Conservation (phyloP, 2,888 invertebrate genomes). For the Tipula helvola region DNA sequence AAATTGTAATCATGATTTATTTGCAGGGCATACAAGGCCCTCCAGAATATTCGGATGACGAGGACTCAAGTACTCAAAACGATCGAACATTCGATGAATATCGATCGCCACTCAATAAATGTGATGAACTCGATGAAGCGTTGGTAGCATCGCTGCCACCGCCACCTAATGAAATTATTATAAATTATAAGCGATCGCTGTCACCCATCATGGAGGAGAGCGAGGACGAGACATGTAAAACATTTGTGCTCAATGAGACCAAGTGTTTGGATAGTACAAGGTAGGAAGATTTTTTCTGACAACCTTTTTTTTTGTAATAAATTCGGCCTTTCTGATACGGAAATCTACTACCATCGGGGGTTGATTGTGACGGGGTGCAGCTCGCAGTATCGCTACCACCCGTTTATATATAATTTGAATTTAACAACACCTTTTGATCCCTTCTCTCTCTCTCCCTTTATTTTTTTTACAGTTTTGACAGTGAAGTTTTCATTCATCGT, state of each 20-base stretch:
- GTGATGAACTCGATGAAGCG: constrained; percentile 14
- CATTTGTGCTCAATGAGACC: constrained; percentile 21
- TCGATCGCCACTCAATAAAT: constrained; percentile 17
- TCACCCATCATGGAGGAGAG: constrained; percentile 22
- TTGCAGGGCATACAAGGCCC: constrained; percentile 16
- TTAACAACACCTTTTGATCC: not conserved
- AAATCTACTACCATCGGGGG: not conserved
- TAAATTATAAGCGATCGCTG: constrained; percentile 21
- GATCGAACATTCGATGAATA: constrained; percentile 18
- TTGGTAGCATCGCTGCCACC: constrained; percentile 7
- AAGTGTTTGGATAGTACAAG: constrained; percentile 21
- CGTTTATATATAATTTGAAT: not conserved
- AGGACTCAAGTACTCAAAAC: constrained; percentile 13
- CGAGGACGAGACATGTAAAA: constrained; percentile 21
- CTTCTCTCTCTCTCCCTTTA: not conserved
- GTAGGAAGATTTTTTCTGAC: constrained; percentile 11
- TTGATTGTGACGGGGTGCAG: not conserved
- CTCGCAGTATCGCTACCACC: not conserved
- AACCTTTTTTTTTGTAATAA: not conserved
- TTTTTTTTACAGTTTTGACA: not conserved
- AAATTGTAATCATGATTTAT: not conserved
- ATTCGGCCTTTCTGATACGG: not conserved
- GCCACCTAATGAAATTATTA: constrained; percentile 19
- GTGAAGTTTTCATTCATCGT: not conserved
- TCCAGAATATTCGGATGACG: constrained; percentile 19